A percentile compares a stretch with the other conserved stretches of the same genome.
These are phyloP conservation scores for Microcebus griseorufus DNA, from an alignment of 2,113 vertebrate species.

Conservation along the genomic window DNA sequence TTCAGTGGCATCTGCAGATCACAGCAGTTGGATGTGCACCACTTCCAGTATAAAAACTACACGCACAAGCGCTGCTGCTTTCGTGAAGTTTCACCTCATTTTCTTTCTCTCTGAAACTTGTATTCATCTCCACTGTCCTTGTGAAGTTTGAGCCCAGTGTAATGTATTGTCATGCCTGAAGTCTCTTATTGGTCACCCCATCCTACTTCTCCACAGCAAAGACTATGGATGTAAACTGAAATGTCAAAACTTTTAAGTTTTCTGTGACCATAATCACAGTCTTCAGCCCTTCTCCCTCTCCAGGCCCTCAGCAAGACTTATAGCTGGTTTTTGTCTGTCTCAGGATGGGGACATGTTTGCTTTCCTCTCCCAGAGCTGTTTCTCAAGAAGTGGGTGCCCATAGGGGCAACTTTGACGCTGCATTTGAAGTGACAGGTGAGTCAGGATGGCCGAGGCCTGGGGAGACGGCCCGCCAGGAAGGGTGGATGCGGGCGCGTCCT, in stretches of 20 bases:
- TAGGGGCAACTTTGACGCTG: not conserved
- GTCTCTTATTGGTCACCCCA: not conserved
- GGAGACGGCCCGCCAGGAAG: not conserved
- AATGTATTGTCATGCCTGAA: not conserved
- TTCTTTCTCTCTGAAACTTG: not conserved
- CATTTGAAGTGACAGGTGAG: not conserved
- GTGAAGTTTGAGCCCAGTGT: not conserved
- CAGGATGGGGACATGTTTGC: not conserved
- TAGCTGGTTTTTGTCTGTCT: not conserved
- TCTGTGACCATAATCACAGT: not conserved
- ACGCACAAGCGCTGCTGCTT: not conserved
- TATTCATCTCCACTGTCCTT: not conserved
- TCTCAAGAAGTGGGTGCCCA: not conserved
- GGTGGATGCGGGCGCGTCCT: not conserved
- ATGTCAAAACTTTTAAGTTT: not conserved
- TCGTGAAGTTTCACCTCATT: not conserved
- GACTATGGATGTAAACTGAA: not conserved
- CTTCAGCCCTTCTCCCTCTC: not conserved
- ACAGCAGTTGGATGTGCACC: rapidly evolving
- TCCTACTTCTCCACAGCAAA: not conserved
- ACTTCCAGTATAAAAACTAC: not conserved
- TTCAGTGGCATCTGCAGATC: not conserved
- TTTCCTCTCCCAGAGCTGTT: conserved; percentile 9
- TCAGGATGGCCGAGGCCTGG: not conserved
- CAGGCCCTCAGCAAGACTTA: not conserved